Percentiles rank a stretch among this genome's conserved stretches.
phyloP scores from a whole-genome alignment of 2,113 vertebrate genomes.

The Camelus bactrianus region DNA sequence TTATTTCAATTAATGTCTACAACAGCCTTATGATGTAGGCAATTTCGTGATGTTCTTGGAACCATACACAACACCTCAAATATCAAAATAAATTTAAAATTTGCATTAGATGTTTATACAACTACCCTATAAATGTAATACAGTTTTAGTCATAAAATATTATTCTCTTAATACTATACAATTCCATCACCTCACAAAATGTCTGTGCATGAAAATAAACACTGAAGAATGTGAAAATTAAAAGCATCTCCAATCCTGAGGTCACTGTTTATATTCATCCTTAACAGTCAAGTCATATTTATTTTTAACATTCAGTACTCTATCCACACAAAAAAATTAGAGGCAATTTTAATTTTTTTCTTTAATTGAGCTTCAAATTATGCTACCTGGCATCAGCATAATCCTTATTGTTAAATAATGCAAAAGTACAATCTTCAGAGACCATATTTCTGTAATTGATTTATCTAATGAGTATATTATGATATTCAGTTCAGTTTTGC shows the following conservation, averaged over 20 bases:
- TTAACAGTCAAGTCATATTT: neutral
- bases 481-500: neutral
- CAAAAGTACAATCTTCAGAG: neutral
- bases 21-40: neutral
- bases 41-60: neutral
- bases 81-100: slow-evolving; percentile 44
- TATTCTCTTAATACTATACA: neutral
- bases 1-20: neutral
- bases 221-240: neutral
- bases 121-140: neutral
- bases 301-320: neutral
- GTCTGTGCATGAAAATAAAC: neutral
- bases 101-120: neutral
- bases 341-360: neutral
- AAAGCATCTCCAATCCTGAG: neutral
- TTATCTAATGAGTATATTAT: neutral
- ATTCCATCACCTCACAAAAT: neutral
- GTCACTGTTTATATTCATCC: neutral
- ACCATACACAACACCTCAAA: neutral
- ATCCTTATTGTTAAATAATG: neutral
- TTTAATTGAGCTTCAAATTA: neutral
- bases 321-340: neutral
- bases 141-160: neutral
- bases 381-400: neutral
- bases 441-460: neutral